Base-by-base conservation (phyloP, 35 echinoderm and acorn worm species). In the Nesometra sesokonis region DNA sequence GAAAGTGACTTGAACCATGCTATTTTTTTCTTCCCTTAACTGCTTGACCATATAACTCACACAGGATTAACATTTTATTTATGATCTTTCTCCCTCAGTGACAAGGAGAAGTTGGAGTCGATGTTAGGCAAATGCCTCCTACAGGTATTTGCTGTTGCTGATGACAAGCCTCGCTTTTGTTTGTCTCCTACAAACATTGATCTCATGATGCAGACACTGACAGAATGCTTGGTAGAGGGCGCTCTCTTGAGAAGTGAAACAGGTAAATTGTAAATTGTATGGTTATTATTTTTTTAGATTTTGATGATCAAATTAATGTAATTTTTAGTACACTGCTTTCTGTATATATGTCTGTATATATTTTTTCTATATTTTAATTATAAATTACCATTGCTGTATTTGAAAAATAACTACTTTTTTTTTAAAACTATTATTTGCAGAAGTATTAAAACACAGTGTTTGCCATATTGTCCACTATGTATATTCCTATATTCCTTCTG, bases 201-300 rank as follows among this genome's bases (percentile, higher is more conserved):
- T 57, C 52, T 85, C 19, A 83, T 85, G 80, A 92, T 93, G 91
- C 86, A 93, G 30, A 93, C 76, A 13, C 76, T 88, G 17, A 78
- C 78, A 32, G 35, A 84, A 4, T 82, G 76, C 17, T 79, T 93
- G 43, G 36, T 84, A 29, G 77, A 88, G 37, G 79, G 84, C 67
- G 83, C 81, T 21, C 82, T 93, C 0, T 37, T 78, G 17, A 78
- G 11, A 27, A 37, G 82, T 32, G 82, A 78, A 46, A 83, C 90
- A 87, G 90, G 90, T 91, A 17, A 80, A 32, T n/a, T n/a, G 9
- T 27, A 3, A 5, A 11, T 30, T 27, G 9, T 84, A n/a, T 43
- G 4, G 38, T 31, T 35, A 86, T 31, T 77, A 11, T 4, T 8
- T n/a, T 5, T 57, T 30, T 86, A 3, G 13, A 13, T 86, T 77